phyloP scores from a whole-genome alignment of 2,113 vertebrate genomes.

The Cinclus mexicanus region DNA sequence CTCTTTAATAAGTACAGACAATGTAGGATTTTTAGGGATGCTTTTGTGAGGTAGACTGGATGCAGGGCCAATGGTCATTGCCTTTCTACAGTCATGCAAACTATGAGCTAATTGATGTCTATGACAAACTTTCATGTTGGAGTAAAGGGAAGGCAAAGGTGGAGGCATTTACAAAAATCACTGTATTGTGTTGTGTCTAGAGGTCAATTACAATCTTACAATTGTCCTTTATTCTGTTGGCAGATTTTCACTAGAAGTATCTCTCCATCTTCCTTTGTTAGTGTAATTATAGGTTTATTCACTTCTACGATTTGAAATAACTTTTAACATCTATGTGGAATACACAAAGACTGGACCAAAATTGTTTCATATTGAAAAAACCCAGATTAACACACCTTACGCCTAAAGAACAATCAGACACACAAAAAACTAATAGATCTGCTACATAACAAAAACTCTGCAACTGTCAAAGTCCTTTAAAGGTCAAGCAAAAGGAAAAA shows the following conservation, averaged over 20 bases:
- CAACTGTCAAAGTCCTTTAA: background rate
- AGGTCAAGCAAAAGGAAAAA: background rate
- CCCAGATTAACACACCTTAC: background rate
- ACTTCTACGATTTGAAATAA: background rate
- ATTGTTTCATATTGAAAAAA: background rate
- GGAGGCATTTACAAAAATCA: background rate
- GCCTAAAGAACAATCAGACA: background rate
- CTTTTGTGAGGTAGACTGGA: background rate
- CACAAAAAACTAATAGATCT: fast-evolving
- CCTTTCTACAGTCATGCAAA: background rate
- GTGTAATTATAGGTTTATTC: background rate
- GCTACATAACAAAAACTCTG: background rate
- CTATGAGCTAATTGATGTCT: background rate
- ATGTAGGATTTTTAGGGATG: background rate
- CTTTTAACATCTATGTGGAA: background rate
- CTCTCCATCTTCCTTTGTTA: background rate
- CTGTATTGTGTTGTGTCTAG: background rate
- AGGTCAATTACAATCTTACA: background rate
- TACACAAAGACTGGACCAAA: background rate
- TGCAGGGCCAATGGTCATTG: background rate
- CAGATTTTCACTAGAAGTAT: background rate
- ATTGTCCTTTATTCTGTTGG: background rate
- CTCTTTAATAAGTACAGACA: background rate
- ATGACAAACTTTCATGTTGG: background rate
- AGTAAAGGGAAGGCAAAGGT: background rate